Base-by-base conservation (phyloP, 2,888 invertebrate genomes). In the Arrhopalites spinosus region DNA sequence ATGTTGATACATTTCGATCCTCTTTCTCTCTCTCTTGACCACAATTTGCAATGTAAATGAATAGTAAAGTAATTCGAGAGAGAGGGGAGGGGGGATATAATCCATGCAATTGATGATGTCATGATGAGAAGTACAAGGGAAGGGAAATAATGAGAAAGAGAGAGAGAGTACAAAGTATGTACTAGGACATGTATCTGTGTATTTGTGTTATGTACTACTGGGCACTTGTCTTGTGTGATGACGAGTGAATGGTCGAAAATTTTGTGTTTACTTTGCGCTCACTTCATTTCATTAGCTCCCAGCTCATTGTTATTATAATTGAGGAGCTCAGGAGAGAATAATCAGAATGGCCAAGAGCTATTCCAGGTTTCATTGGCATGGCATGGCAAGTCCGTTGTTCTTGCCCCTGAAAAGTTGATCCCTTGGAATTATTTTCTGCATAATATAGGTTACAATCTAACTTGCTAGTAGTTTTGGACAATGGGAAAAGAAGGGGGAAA, bases 311-410 rank as follows among this genome's bases (percentile, higher is more conserved):
- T 50, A 72, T 72, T 72, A 72, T 50, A 66, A 66, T 66, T 66
- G 66, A 66, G 66, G 66, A 66, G 43, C 66, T 30, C 29, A n/a
- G 30, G 53, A 70, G 56, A 56, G 72, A 47, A 61, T 72, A 45
- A 72, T 72, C 63, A 72, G 72, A 72, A 71, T 63, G 25, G 72
- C 72, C 72, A 72, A 63, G 47, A 72, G 72, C 72, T 64, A 72
- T 72, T 61, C 36, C 59, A 68, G 68, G 50, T 68, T 50, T 50
- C 27, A 47, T 68, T 27, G n/a, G 27, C 27, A n/a, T n/a, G 36
- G 23, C 23, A 59, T 25, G 23, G 25, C 20, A 11, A 53, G 53
- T 53, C 15, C 53, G 3, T 20, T 8, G 20, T 25, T 59, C 59
- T n/a, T 59, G 20, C 20, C 59, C 15, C 53, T 53, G 53, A n/a